Evolutionary conservation across 2,113 vertebrate species (phyloP), one percentile per base, ranked within the genome.

Genomic region (Perca fluviatilis): DNA sequence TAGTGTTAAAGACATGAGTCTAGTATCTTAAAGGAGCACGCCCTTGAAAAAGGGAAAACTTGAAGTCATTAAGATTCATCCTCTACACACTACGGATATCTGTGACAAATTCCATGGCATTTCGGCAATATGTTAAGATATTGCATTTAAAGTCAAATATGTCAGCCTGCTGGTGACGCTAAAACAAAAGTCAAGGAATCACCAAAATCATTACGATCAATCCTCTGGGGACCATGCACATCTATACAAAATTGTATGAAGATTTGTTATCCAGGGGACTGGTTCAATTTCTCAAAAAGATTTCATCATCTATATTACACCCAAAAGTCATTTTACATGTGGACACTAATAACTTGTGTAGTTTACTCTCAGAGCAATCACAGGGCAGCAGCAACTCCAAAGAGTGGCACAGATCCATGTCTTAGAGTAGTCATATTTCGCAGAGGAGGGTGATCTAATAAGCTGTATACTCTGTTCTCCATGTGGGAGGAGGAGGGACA

Each of bases 401-500:
- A 64, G 60, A 9, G 30, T 50, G 84, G 64, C 67, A 40, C 57
- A 18, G 33, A 82, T 63, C 64, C 77, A 77, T 6, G 57, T 85
- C 70, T 75, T 68, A 68, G 49, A 61, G 69, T 76, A 0, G 57
- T 82, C 70, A 73, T 65, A 63, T 83, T 89, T 85, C 30, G 0
- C 78, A 83, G 79, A 83, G 80, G 71, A 83, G 77, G 64, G 16
- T 72, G 79, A 85, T 87, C 64, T 88, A 87, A 88, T 77, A 82
- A 77, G 25, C 51, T 77, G 60, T 71, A 82, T 66, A 67, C 73
- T 79, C 73, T 54, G 64, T 61, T 84, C 50, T 82, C 49, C 27
- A 60, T 6, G 82, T 88, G 76, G 84, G 89, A 86, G 80, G 87
- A 87, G 78, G 74, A 84, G 72, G 51, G 75, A 84, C 83, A 84